These are phyloP conservation scores for Lycopodina hypogea DNA, from an alignment of 37 sponge, comb jelly and placozoan genomes.

Conservation along the genomic window DNA sequence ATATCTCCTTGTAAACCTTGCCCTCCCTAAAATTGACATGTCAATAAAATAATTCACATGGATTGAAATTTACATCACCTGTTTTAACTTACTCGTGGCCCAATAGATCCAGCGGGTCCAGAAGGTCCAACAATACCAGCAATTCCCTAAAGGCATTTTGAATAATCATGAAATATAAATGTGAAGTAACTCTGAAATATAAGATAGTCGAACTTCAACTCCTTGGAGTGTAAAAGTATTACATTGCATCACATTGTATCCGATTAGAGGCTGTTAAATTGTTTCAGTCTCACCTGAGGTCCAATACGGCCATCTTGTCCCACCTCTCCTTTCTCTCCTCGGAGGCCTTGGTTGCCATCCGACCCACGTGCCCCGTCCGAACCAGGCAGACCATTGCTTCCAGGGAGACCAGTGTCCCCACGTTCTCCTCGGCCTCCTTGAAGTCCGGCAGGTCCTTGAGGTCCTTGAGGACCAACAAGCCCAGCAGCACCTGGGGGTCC, in stretches of 20 bases:
- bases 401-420: slow-evolving; percentile 35
- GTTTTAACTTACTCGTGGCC: slow-evolving; percentile 11
- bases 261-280: background rate
- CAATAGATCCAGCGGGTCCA: background rate
- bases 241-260: no score
- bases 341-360: slow-evolving; percentile 22
- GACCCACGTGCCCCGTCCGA: slow-evolving; percentile 1
- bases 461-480: slow-evolving; percentile 22
- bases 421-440: slow-evolving; percentile 42
- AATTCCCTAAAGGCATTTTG: no score
- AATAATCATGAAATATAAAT: no score
- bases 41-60: no score
- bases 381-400: slow-evolving; percentile 31
- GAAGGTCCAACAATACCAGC: no score
- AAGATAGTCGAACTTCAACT: background rate
- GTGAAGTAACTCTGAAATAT: no score
- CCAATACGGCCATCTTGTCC: slow-evolving; percentile 30
- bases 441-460: slow-evolving; percentile 26
- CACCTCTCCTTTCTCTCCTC: slow-evolving; percentile 30
- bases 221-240: no score
- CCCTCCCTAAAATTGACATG: no score
- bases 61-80: no score
- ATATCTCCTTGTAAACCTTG: slow-evolving; percentile 23
- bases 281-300: background rate
- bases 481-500: slow-evolving; percentile 39